These are phyloP conservation scores for Litocranius walleri DNA, from an alignment of 2,113 vertebrate genomes.

Conservation along the genomic window DNA sequence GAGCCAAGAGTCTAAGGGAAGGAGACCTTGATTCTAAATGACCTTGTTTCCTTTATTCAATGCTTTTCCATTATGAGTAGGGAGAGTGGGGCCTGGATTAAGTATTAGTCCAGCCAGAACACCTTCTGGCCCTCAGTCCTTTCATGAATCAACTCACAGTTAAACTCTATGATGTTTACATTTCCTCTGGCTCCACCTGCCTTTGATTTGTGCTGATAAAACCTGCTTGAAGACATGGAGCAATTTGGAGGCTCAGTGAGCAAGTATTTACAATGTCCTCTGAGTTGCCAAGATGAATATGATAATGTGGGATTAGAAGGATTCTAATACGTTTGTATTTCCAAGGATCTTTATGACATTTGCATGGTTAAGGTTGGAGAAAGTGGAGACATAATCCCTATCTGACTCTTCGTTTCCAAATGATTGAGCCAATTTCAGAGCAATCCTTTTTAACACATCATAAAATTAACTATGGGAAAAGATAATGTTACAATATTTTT, in stretches of 20 bases:
- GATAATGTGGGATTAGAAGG: not conserved
- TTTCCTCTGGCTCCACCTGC: not conserved
- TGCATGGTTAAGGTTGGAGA: not conserved
- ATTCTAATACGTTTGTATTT: not conserved
- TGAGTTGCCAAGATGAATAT: not conserved
- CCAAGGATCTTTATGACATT: not conserved
- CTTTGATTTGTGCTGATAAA: constrained; percentile 26
- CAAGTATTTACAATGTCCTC: constrained; percentile 30
- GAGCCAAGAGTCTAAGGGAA: not conserved
- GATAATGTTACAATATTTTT: constrained; percentile 61
- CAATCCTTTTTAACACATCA: constrained; percentile 30
- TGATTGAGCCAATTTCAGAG: constrained; percentile 26
- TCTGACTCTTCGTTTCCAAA: constrained; percentile 41
- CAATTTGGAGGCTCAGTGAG: constrained; percentile 42
- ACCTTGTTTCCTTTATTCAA: not conserved
- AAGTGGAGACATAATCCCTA: not conserved
- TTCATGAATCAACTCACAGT: not conserved
- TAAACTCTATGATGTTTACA: not conserved
- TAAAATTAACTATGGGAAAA: constrained; percentile 53
- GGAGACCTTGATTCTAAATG: not conserved
- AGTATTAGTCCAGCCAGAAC: not conserved
- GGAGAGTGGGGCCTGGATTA: not conserved
- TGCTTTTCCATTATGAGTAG: not conserved
- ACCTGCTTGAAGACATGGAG: constrained; percentile 1
- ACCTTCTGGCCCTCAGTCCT: not conserved